These are phyloP conservation scores for Paracanthobrama guichenoti DNA, from an alignment of 2,113 vertebrate genomes.

Conservation along the genomic window DNA sequence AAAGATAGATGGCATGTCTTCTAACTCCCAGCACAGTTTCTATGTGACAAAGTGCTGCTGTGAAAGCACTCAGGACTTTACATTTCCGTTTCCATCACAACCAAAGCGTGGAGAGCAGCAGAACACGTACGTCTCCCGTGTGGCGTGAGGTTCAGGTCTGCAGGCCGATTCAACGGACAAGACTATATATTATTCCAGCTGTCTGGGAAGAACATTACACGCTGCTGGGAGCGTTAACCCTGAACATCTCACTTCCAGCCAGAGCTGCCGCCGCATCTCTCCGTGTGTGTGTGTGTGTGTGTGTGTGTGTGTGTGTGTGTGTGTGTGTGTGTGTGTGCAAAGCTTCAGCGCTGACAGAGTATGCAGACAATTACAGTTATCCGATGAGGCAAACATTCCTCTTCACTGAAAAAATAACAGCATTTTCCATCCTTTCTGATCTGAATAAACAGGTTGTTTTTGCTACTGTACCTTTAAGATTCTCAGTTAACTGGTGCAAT, in stretches of 20 bases:
- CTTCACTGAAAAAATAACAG: too few relatives aligned
- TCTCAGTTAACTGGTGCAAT: too few relatives aligned
- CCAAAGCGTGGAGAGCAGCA: constrained; percentile 26
- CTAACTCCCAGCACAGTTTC: constrained; percentile 28
- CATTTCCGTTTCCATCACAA: constrained; percentile 26
- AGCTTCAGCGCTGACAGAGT: not conserved
- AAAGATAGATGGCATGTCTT: constrained; percentile 23
- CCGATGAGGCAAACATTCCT: not conserved
- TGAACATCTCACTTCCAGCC: constrained; percentile 41
- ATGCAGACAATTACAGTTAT: not conserved
- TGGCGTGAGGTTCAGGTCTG: not conserved
- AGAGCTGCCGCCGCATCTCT: not conserved
- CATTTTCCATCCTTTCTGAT: too few relatives aligned
- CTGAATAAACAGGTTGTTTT: too few relatives aligned
- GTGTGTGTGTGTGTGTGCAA: not conserved
- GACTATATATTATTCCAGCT: constrained; percentile 40
- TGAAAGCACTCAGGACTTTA: constrained; percentile 52
- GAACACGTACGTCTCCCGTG: constrained; percentile 19
- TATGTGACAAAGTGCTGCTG: constrained; percentile 44
- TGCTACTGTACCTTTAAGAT: too few relatives aligned
- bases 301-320: too few relatives aligned
- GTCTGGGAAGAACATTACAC: constrained; percentile 52
- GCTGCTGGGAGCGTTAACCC: constrained; percentile 43
- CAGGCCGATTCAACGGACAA: not conserved
- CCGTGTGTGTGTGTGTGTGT: too few relatives aligned